A percentile compares a stretch with the other conserved stretches of the same genome.
Evolutionary conservation across 2,888 invertebrate genomes (phyloP).

Genomic region (Ganaspis brasiliensis): DNA sequence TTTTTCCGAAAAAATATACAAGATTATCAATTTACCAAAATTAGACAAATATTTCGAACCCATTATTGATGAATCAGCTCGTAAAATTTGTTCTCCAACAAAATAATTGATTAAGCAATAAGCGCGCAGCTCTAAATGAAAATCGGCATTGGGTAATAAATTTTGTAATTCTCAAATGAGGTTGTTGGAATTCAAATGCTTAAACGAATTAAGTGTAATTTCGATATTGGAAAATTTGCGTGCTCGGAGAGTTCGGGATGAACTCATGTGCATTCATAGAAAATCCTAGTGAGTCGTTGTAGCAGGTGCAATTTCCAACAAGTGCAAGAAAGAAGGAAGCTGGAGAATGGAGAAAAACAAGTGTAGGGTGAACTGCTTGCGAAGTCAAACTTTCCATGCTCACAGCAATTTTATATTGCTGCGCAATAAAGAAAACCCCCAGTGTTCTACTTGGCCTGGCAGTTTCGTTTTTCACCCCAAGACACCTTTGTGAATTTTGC

Average conservation of each 20-base stretch:
- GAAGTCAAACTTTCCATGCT: conserved; percentile 56
- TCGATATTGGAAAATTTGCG: conserved; percentile 24
- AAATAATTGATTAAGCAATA: no score
- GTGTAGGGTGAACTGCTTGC: conserved; percentile 55
- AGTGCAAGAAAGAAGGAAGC: conserved; percentile 50
- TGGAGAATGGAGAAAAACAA: conserved; percentile 37
- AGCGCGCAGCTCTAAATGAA: background rate
- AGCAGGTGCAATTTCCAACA: conserved; percentile 46
- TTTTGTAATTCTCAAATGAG: background rate
- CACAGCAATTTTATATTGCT: conserved; percentile 61
- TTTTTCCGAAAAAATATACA: no score
- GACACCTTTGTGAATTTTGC: conserved; percentile 55
- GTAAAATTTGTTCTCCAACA: no score
- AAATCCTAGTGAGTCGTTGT: conserved; percentile 3
- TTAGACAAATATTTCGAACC: no score
- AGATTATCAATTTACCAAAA: no score
- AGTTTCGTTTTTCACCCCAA: conserved; percentile 60
- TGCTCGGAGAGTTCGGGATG: conserved; percentile 11
- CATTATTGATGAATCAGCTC: no score
- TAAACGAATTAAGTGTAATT: conserved; percentile 31
- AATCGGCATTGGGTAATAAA: background rate
- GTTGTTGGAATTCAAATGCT: background rate
- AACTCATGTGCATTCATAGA: conserved; percentile 19
- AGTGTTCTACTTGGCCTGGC: conserved; percentile 60
- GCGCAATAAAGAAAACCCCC: conserved; percentile 62